Evolutionary conservation across 30 jellyfish, hydroid and myxozoan species (phyloP), one percentile per base, ranked within the genome.

Genomic region (Cassiopea xamachana): DNA sequence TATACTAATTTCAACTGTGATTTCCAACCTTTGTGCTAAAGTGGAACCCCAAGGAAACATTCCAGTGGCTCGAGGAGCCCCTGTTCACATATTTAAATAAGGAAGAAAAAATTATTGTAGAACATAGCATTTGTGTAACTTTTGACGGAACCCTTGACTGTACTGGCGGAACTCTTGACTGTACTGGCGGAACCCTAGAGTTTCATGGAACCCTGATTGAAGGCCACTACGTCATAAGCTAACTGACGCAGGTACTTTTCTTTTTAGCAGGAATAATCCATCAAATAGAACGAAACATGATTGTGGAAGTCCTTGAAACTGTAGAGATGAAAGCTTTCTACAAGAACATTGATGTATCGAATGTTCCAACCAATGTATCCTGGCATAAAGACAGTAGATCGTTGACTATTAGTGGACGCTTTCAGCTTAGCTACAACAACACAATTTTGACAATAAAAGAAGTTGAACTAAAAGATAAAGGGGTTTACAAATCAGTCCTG

Each of bases 291-390:
- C 92, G 95, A 2, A 88, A 49, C 51, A 78, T 77, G 45, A 79
- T 88, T 39, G 60, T 51, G 50, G 90, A 88, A 73, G 95, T 46
- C 1, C 46, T 49, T 7, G 90, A 88, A 12, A 85, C 70, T 74
- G 80, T 79, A n/a, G 55, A 61, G 6, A 88, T 88, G 90, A 60
- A 5, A 14, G 95, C 95, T 0, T 79, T 59, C 76, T 79, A 77
- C 90, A 50, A 68, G 48, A 60, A 73, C 68, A 59, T 77, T 27
- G 87, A 88, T 44, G 17, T 71, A 67, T 14, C 19, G 10, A 59
- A 44, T 19, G 39, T 13, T 10, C 82, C 83, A 7, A 49, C 67
- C 73, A 88, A 88, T 67, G 87, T 60, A 46, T 46, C 95, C 16
- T 88, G 95, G 95, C 79, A 60, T 58, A 62, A 48, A 8, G 62